Conservation (phyloP, 2,888 invertebrate species). For the Euphydryas editha region DNA sequence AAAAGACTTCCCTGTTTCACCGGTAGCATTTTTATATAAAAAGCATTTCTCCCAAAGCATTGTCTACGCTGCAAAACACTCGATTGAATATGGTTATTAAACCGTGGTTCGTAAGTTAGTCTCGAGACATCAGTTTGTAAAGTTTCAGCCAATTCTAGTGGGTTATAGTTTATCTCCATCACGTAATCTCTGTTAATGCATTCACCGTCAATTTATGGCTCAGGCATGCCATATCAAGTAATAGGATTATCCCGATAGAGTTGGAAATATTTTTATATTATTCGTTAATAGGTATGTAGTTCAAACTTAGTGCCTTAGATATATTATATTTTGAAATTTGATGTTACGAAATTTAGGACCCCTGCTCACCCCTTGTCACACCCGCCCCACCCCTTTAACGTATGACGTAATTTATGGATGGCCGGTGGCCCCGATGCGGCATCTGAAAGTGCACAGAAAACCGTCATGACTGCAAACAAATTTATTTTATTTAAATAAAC, state of each 20-base stretch:
- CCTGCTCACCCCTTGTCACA: too few relatives aligned
- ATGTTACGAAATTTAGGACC: too few relatives aligned
- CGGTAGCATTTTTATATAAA: constrained; percentile 20
- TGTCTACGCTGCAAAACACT: too few relatives aligned
- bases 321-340: too few relatives aligned
- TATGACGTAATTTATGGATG: too few relatives aligned
- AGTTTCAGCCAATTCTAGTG: constrained; percentile 11
- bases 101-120: constrained; percentile 7
- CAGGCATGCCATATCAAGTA: constrained; percentile 12
- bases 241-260: constrained; percentile 23
- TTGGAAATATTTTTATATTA: too few relatives aligned
- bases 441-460: neutral
- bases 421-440: neutral
- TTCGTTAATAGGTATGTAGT: too few relatives aligned
- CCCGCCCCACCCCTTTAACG: too few relatives aligned
- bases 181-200: constrained; percentile 23
- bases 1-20: constrained; percentile 35
- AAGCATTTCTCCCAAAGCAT: constrained; percentile 18
- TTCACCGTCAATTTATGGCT: constrained; percentile 13
- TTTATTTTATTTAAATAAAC: too few relatives aligned
- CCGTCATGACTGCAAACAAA: constrained; percentile 1
- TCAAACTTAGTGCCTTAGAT: too few relatives aligned
- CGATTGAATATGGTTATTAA: too few relatives aligned
- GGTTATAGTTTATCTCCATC: constrained; percentile 19
- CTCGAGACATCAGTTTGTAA: constrained; percentile 19